Conservation (phyloP, 2,888 invertebrate species). For the Caenorhabditis uteleia region DNA sequence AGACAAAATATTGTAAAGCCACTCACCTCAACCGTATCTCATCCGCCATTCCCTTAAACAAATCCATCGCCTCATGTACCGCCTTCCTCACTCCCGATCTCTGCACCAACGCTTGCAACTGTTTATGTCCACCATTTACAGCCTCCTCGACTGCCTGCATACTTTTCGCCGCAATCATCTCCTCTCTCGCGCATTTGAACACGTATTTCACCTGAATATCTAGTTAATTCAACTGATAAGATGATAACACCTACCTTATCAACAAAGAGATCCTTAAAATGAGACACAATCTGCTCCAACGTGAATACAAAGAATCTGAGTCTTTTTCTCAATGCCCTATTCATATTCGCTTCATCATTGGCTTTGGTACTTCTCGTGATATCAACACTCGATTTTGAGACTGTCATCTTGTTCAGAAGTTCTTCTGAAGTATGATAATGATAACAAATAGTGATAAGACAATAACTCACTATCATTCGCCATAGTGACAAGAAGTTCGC, state of each 20-base stretch:
- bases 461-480: constrained; percentile 25
- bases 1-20: neutral
- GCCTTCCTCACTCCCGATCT: constrained; percentile 31
- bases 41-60: constrained; percentile 39
- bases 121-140: constrained; percentile 9
- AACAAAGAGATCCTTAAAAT: constrained; percentile 32
- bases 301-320: constrained; percentile 36
- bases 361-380: constrained; percentile 10
- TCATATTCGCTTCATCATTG: constrained; percentile 13
- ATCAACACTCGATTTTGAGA: constrained; percentile 18
- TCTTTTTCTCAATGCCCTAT: constrained; percentile 16
- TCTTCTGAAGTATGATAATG: constrained; percentile 8
- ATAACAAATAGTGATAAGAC: neutral
- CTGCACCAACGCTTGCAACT: constrained; percentile 14
- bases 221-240: neutral
- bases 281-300: constrained; percentile 31
- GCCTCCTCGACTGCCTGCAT: constrained; percentile 25
- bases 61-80: constrained; percentile 43
- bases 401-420: constrained; percentile 23
- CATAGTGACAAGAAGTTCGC: constrained; percentile 33
- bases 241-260: constrained; percentile 13
- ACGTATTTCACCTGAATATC: constrained; percentile 20
- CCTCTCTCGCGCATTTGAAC: constrained; percentile 15
- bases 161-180: constrained; percentile 16
- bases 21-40: constrained; percentile 38